These are phyloP conservation scores for Polypterus bichir DNA, from an alignment of 2,113 vertebrate species.

Conservation along the genomic window DNA sequence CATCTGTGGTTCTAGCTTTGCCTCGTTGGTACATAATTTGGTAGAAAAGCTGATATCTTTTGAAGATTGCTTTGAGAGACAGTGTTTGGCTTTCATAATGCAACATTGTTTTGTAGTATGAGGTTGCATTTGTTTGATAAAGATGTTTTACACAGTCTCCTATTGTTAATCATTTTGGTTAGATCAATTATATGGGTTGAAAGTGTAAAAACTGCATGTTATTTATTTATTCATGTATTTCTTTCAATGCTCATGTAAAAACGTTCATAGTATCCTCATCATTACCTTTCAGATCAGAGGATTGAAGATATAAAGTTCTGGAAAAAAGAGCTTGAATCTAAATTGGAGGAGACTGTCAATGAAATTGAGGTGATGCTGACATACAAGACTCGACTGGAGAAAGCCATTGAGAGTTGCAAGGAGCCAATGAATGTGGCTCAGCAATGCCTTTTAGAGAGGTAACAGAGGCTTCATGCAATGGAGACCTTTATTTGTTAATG, in stretches of 20 bases:
- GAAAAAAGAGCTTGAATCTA: conserved; percentile 68
- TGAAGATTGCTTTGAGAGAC: too few relatives aligned
- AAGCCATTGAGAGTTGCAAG: conserved; percentile 53
- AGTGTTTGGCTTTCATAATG: too few relatives aligned
- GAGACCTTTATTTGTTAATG: too few relatives aligned
- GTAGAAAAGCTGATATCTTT: too few relatives aligned
- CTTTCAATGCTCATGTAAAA: background rate
- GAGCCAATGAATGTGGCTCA: conserved; percentile 54
- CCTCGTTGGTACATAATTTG: too few relatives aligned
- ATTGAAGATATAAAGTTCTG: conserved; percentile 69
- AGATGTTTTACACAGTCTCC: too few relatives aligned
- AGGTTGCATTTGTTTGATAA: too few relatives aligned
- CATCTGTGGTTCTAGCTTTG: too few relatives aligned
- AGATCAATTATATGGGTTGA: too few relatives aligned
- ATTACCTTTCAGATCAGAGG: conserved; percentile 60
- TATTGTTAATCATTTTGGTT: too few relatives aligned
- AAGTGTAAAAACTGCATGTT: too few relatives aligned
- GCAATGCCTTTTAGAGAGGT: conserved; percentile 72
- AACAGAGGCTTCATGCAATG: conserved; percentile 10
- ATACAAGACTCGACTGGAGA: conserved; percentile 52
- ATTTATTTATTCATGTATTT: background rate
- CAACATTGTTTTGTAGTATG: too few relatives aligned
- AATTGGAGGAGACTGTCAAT: conserved; percentile 58
- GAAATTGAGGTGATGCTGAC: conserved; percentile 54
- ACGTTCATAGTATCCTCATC: background rate